Percentiles rank a stretch among this genome's conserved stretches.
Conservation (phyloP, 2,113 vertebrate species). For the Cisticola juncidis region DNA sequence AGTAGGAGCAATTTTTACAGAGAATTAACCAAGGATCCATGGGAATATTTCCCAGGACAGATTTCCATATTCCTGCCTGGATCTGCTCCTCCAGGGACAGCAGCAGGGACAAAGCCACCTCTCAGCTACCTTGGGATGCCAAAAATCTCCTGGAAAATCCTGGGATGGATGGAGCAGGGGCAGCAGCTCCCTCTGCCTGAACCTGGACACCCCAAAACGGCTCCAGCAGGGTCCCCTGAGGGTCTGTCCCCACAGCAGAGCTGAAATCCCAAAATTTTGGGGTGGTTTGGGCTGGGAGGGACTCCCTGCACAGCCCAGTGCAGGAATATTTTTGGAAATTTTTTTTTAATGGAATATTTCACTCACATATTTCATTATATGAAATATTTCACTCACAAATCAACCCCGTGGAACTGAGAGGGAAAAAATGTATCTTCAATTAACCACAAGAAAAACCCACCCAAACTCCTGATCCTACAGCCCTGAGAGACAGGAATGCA, state of each 20-base stretch:
- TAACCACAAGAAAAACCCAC: neutral
- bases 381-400: neutral
- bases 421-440: neutral
- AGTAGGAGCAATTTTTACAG: neutral
- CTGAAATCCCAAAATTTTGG: neutral
- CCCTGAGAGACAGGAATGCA: neutral
- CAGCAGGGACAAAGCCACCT: neutral
- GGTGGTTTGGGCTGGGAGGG: neutral
- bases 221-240: neutral
- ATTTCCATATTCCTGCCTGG: neutral
- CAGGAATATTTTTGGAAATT: too few species aligned
- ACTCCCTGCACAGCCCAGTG: neutral
- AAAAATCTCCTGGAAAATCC: neutral
- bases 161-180: neutral
- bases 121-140: too few species aligned
- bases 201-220: neutral
- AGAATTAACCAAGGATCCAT: neutral
- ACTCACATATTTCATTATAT: too few species aligned
- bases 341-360: too few species aligned
- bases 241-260: too few species aligned
- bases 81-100: neutral
- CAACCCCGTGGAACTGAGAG: fast-evolving
- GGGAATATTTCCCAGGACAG: neutral
- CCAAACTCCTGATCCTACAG: neutral
- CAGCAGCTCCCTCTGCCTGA: neutral